Conservation (phyloP, 2,797 vertebrate genomes). For the Euthynnus affinis region DNA sequence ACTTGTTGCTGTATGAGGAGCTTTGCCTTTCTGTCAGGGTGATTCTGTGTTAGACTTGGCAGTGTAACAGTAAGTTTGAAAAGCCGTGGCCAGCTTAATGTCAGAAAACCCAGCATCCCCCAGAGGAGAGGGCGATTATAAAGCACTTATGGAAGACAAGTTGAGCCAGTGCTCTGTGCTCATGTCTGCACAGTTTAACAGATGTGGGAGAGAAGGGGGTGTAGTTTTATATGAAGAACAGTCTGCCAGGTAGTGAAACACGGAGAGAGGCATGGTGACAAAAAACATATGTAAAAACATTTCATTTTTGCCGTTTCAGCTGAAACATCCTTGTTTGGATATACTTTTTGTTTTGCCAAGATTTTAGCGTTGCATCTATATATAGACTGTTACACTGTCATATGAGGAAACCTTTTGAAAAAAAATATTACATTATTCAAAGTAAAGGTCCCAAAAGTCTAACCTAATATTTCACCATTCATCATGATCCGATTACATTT, state of each 20-base stretch:
- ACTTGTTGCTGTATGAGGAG: slow-evolving; percentile 22
- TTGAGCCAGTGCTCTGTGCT: slow-evolving; percentile 71
- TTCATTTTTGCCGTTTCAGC: slow-evolving; percentile 17
- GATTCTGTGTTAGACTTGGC: slow-evolving; percentile 65
- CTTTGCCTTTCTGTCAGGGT: slow-evolving; percentile 39
- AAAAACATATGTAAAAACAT: slow-evolving; percentile 33
- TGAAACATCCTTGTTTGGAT: slow-evolving; percentile 4
- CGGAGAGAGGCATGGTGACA: slow-evolving; percentile 18
- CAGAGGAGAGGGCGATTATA: slow-evolving; percentile 75
- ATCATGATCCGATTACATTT: slow-evolving; percentile 72
- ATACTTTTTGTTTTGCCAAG: not conserved
- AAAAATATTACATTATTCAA: slow-evolving; percentile 56
- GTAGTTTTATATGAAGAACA: slow-evolving; percentile 60
- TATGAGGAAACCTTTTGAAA: slow-evolving; percentile 39
- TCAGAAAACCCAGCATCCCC: slow-evolving; percentile 66
- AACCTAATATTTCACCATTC: slow-evolving; percentile 70
- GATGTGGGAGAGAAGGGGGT: slow-evolving; percentile 71
- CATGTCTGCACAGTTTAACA: slow-evolving; percentile 75
- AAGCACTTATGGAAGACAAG: slow-evolving; percentile 80
- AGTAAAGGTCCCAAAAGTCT: slow-evolving; percentile 48
- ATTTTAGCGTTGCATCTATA: slow-evolving; percentile 1
- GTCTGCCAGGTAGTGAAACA: slow-evolving; percentile 37
- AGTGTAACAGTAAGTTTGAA: slow-evolving; percentile 49
- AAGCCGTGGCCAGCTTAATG: slow-evolving; percentile 67
- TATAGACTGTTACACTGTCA: slow-evolving; percentile 26